phyloP scores from a whole-genome alignment of 2,888 invertebrate species.

The Oligia fasciuncula region DNA sequence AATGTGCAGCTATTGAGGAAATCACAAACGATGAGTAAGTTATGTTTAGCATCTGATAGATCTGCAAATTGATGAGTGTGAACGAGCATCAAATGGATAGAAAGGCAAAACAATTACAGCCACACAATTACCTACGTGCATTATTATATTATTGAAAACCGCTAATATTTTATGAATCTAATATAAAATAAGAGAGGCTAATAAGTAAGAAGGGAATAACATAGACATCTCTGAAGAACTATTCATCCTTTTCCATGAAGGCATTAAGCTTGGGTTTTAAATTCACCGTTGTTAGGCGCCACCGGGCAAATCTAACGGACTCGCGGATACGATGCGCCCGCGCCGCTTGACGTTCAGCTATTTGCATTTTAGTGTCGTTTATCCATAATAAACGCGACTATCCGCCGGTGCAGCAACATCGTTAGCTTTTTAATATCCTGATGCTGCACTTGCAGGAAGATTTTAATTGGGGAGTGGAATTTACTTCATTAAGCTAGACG shows the following conservation, averaged over 20 bases:
- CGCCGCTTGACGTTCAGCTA: slow-evolving; percentile 56
- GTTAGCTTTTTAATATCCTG: slow-evolving; percentile 54
- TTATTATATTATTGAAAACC: slow-evolving; percentile 19
- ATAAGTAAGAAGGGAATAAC: slow-evolving; percentile 10
- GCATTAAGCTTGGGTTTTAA: slow-evolving; percentile 39
- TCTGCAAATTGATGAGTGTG: slow-evolving; percentile 36
- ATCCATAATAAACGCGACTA: slow-evolving; percentile 63
- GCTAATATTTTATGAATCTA: neutral
- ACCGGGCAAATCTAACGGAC: slow-evolving; percentile 68
- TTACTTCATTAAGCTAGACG: slow-evolving; percentile 25
- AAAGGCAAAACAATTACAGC: slow-evolving; percentile 42
- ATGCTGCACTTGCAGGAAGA: slow-evolving; percentile 26
- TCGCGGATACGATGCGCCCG: slow-evolving; percentile 62
- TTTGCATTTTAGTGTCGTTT: slow-evolving; percentile 70
- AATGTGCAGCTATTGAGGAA: slow-evolving; percentile 14
- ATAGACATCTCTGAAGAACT: neutral
- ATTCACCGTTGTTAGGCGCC: slow-evolving; percentile 65
- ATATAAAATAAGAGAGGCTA: neutral
- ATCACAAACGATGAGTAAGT: slow-evolving; percentile 31
- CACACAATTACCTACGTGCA: slow-evolving; percentile 4
- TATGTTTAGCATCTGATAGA: slow-evolving; percentile 25
- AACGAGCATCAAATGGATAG: slow-evolving; percentile 30
- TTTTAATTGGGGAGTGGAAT: slow-evolving; percentile 32
- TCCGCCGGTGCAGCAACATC: slow-evolving; percentile 45
- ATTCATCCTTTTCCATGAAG: slow-evolving; percentile 42